Base-by-base conservation (phyloP, 2,888 invertebrate genomes). In the Lasioglossum zephyrum region DNA sequence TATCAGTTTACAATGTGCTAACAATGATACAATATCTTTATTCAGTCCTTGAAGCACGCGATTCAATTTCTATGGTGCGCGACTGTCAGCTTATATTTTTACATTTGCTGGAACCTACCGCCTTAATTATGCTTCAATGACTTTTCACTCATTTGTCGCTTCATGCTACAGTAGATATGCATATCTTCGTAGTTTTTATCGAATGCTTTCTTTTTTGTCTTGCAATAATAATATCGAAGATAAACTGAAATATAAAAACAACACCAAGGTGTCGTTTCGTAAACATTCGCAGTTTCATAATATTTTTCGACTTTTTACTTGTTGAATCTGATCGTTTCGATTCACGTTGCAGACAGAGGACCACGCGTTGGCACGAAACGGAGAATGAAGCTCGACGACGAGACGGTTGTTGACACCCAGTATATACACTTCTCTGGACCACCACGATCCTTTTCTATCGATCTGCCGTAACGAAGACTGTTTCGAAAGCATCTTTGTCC, bases 401-500 rank as follows among this genome's bases (percentile, higher is more conserved):
- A 18, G 1, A 49, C 22, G 0, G 49, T 36, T 49, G 22, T 73
- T 31, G 18, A 49, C 49, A 73, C 73, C 47, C 18, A 31, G 49
- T 73, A 73, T 49, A 73, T 73, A 49, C 36, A 22, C 31, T 31
- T 49, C 31, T 49, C 26, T 26, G 16, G 22, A 39, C 53, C 22
- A 22, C 13, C 31, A 16, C n/a, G 31, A 73, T 60, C 8, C 39
- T 41, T 31, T 77, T 18, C 53, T 77, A 82, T 79, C 82, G 82
- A 79, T 82, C 26, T 22, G 74, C 26, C 36, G 72, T 4, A 57
- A n/a, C 4, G 78, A 78, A 57, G 49, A 72, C 36, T n/a, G 18
- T 82, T 79, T 79, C 63, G 60, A 79, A 75, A 79, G 66, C 73
- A 72, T 72, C 74, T 72, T 60, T 36, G 36, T 47, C 63, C 6